A percentile compares a stretch with the other conserved stretches of the same genome.
Evolutionary conservation across 2,113 vertebrate species (phyloP).

Genomic region (Tangachromis dhanisi): DNA sequence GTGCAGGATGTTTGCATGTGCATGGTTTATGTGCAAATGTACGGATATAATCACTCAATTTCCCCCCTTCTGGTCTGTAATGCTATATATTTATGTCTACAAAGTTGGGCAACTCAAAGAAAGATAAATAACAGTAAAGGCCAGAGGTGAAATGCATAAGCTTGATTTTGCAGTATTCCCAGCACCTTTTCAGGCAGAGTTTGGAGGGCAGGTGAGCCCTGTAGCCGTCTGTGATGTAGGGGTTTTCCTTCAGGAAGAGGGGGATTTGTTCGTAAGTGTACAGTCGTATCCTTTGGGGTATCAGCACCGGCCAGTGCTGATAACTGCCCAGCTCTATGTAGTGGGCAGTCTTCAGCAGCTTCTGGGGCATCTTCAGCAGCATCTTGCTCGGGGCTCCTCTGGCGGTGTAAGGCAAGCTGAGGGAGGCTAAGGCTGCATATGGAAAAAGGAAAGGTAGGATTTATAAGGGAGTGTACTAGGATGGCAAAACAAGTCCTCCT

Average conservation of each 20-base stretch:
- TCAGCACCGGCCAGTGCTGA: conserved; percentile 91
- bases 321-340: conserved; percentile 93
- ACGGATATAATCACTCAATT: not conserved
- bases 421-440: not conserved
- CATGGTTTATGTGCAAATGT: not conserved
- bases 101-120: not conserved
- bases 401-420: not conserved
- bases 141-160: not conserved
- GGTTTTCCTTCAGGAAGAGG: conserved; percentile 91
- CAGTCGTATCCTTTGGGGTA: conserved; percentile 87
- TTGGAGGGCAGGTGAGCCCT: conserved; percentile 91
- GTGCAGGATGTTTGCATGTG: not conserved
- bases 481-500: not conserved
- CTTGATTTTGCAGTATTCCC: not conserved
- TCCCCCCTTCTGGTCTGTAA: not conserved
- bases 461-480: not conserved
- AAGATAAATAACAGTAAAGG: not conserved
- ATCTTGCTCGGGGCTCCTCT: conserved; percentile 13
- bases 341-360: conserved; percentile 83
- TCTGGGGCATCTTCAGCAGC: conserved; percentile 82
- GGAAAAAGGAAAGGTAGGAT: not conserved
- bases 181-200: conserved; percentile 90
- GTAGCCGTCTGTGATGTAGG: conserved; percentile 97
- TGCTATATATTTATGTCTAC: not conserved
- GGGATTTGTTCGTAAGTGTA: conserved; percentile 97